phyloP scores from a whole-genome alignment of 2,888 invertebrate genomes.

The Strigamia maritima region DNA sequence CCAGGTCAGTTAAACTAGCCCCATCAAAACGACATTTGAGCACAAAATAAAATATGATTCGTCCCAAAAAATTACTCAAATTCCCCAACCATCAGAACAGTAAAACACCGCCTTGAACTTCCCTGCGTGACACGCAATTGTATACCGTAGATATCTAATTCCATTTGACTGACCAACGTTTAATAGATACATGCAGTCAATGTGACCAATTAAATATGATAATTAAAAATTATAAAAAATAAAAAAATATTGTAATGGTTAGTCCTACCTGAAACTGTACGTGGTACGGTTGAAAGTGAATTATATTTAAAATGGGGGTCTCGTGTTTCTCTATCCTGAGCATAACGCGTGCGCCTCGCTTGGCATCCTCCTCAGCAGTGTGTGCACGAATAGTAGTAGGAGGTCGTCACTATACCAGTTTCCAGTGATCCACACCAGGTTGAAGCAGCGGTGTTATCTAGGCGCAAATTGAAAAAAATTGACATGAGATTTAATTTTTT shows the following conservation, averaged over 20 bases:
- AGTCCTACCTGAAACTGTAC: background rate
- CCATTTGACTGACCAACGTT: background rate
- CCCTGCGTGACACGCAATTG: background rate
- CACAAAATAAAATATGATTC: too few species aligned
- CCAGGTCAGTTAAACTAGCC: too few species aligned
- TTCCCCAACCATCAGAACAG: background rate
- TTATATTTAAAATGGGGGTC: background rate
- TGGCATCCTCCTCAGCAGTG: constrained; percentile 4
- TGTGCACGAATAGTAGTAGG: background rate
- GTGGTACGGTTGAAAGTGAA: background rate
- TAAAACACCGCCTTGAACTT: background rate
- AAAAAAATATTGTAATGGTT: background rate
- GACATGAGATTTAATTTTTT: too few species aligned
- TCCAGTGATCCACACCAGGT: background rate
- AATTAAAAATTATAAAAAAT: background rate
- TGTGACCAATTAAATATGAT: background rate
- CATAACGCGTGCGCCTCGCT: constrained; percentile 4
- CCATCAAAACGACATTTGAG: too few species aligned
- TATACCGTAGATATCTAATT: background rate
- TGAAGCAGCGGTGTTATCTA: background rate
- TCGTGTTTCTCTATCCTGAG: constrained; percentile 4
- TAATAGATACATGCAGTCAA: background rate
- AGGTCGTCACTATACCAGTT: background rate
- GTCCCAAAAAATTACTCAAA: background rate
- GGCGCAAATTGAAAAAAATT: background rate